These are phyloP conservation scores for Varanus salvator DNA, from an alignment of 2,113 vertebrate genomes.

Conservation along the genomic window DNA sequence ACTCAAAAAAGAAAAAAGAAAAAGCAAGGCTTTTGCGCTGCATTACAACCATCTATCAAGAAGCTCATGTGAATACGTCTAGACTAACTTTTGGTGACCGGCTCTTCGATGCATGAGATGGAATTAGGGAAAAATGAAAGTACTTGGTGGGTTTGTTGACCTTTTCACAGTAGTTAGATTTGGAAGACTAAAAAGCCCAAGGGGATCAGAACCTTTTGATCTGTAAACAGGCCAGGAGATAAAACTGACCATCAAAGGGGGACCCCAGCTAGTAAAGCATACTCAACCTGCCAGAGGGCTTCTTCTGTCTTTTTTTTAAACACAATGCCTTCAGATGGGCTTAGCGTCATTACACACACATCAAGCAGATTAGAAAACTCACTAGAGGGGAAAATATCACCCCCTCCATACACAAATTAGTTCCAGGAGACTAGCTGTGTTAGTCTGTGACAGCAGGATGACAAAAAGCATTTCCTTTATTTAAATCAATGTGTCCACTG, in stretches of 20 bases:
- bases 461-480: background rate
- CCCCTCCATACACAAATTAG: background rate
- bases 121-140: background rate
- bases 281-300: too few relatives aligned
- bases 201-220: conserved; percentile 1
- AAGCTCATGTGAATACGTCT: background rate
- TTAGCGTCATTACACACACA: background rate
- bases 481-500: background rate
- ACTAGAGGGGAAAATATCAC: background rate
- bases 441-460: background rate
- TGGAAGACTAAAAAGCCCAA: background rate
- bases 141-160: background rate
- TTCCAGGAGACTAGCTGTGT: background rate
- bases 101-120: background rate
- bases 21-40: background rate
- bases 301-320: background rate
- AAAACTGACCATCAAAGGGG: background rate
- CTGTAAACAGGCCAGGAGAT: background rate
- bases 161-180: background rate
- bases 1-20: background rate
- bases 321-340: background rate
- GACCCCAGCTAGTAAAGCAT: background rate
- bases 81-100: background rate
- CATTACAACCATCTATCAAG: background rate
- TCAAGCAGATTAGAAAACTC: conserved; percentile 8